Conservation (phyloP, 2,888 invertebrate species). For the Orchesella flavescens region DNA sequence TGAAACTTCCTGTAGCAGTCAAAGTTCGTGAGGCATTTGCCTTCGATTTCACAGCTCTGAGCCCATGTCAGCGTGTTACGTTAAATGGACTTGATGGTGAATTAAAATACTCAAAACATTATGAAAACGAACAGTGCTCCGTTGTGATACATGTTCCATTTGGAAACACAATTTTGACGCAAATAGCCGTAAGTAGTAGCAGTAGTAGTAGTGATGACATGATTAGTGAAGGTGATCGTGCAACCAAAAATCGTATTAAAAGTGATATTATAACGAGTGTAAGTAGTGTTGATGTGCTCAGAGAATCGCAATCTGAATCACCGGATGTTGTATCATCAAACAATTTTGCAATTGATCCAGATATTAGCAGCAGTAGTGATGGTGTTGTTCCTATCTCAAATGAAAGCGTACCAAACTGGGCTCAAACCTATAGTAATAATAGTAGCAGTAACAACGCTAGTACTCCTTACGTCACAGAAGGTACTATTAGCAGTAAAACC, state of each 20-base stretch:
- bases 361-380: neutral
- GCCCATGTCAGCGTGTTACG: conserved; percentile 70
- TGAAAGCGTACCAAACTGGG: conserved; percentile 21
- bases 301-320: conserved; percentile 2
- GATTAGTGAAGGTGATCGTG: conserved; percentile 21
- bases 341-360: neutral
- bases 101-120: conserved; percentile 67
- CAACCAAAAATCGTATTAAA: neutral
- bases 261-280: conserved; percentile 31
- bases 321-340: conserved; percentile 6
- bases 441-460: conserved; percentile 1
- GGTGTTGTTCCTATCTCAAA: neutral
- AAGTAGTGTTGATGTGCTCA: neutral
- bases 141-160: conserved; percentile 72
- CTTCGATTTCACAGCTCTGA: conserved; percentile 66
- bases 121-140: conserved; percentile 68
- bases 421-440: neutral
- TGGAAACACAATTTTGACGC: conserved; percentile 69
- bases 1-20: conserved; percentile 66
- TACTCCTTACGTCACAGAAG: conserved; percentile 26
- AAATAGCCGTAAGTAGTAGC: conserved; percentile 64
- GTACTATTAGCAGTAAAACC: conserved; percentile 1
- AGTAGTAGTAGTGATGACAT: conserved; percentile 32
- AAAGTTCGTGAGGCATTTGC: conserved; percentile 68
- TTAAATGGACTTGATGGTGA: conserved; percentile 67